Percentiles rank a stretch among this genome's conserved stretches.
Conservation (phyloP, 2,797 vertebrate genomes). For the Onychomys arenicola region DNA sequence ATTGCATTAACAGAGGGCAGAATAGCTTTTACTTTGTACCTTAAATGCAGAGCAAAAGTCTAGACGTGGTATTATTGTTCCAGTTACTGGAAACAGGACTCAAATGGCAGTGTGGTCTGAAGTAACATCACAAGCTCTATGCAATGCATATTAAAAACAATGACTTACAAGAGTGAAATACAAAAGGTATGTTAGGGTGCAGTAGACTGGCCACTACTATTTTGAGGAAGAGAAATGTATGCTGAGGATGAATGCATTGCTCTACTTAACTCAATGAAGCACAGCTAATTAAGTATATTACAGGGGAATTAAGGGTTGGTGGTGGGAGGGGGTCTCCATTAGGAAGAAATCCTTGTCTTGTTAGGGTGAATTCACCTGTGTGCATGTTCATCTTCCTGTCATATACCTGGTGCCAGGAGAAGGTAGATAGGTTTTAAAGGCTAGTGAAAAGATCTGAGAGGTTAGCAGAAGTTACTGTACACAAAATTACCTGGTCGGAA, state of each 20-base stretch:
- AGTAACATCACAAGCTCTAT: fast-evolving
- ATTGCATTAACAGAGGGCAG: not conserved
- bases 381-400: not conserved
- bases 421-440: not conserved
- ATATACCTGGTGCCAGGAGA: not conserved
- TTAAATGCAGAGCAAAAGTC: not conserved
- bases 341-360: not conserved
- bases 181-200: not conserved
- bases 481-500: not conserved
- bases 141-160: fast-evolving
- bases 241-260: not conserved
- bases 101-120: not conserved
- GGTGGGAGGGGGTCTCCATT: not conserved
- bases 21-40: not conserved
- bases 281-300: not conserved
- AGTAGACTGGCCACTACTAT: not conserved
- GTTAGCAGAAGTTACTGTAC: not conserved
- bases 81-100: not conserved
- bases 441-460: not conserved
- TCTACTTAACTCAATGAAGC: not conserved
- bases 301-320: not conserved
- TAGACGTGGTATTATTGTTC: not conserved
- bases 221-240: no score
- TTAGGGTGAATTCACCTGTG: not conserved
- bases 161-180: not conserved